Evolutionary conservation across 2,113 vertebrate species (phyloP).

Genomic region (Crocuta crocuta): DNA sequence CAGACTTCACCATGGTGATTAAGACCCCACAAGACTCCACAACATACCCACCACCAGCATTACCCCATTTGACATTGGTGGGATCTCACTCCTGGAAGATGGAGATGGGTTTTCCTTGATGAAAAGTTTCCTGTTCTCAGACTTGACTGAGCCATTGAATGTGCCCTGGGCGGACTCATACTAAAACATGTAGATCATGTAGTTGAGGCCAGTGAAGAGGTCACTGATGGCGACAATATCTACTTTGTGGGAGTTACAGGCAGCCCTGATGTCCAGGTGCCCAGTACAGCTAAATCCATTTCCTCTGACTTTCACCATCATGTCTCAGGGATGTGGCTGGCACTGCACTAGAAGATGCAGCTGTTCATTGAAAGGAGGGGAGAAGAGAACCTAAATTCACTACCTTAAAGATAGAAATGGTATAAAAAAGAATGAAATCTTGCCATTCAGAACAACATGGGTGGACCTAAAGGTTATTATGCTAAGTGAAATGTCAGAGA

Average conservation of each 20-base stretch:
- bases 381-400: neutral
- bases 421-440: neutral
- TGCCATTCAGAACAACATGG: neutral
- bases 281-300: neutral
- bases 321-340: neutral
- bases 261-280: neutral
- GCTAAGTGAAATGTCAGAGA: neutral
- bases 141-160: neutral
- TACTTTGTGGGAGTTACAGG: neutral
- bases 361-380: neutral
- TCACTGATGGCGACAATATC: neutral
- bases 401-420: neutral
- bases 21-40: neutral
- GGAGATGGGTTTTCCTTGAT: neutral
- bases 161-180: neutral
- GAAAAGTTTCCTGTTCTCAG: neutral
- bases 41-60: neutral
- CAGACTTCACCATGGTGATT: neutral
- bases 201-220: neutral
- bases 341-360: neutral
- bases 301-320: neutral
- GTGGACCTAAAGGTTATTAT: neutral
- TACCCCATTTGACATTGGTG: neutral
- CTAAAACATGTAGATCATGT: neutral
- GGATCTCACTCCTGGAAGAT: neutral